Conservation (phyloP, 2,797 vertebrate species). For the Poeciliopsis paucimaculata region DNA sequence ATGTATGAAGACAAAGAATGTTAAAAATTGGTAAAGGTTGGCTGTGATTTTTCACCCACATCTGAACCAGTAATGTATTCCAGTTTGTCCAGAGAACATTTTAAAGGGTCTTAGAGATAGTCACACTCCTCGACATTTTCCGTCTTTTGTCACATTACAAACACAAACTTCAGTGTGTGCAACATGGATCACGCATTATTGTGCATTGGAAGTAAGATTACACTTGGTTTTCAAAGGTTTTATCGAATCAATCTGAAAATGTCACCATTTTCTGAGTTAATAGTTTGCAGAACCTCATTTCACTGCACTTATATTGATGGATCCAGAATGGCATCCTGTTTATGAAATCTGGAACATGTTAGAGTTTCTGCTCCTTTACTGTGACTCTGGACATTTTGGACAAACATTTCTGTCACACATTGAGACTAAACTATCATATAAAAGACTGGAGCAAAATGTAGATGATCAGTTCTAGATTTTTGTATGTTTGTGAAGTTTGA, state of each 20-base stretch:
- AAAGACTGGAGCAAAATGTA: background rate
- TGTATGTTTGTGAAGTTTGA: constrained; percentile 2
- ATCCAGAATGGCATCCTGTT: background rate
- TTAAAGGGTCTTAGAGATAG: background rate
- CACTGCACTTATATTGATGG: background rate
- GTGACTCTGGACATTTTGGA: background rate
- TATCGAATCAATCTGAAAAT: background rate
- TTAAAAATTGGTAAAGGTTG: background rate
- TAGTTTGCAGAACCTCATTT: background rate
- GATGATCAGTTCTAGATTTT: background rate
- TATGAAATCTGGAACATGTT: background rate
- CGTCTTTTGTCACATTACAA: background rate
- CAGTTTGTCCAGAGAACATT: background rate
- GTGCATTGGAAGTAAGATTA: background rate
- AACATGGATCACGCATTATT: background rate
- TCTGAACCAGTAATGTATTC: background rate
- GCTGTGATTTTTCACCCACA: background rate
- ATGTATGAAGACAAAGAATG: constrained; percentile 46
- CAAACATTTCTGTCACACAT: background rate
- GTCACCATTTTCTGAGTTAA: background rate
- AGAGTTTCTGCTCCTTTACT: background rate
- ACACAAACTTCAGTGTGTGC: background rate
- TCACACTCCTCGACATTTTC: background rate
- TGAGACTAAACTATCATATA: background rate
- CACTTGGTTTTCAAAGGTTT: background rate